These are phyloP conservation scores for Megamerina dolium DNA, from an alignment of 2,888 invertebrate species.

Conservation along the genomic window DNA sequence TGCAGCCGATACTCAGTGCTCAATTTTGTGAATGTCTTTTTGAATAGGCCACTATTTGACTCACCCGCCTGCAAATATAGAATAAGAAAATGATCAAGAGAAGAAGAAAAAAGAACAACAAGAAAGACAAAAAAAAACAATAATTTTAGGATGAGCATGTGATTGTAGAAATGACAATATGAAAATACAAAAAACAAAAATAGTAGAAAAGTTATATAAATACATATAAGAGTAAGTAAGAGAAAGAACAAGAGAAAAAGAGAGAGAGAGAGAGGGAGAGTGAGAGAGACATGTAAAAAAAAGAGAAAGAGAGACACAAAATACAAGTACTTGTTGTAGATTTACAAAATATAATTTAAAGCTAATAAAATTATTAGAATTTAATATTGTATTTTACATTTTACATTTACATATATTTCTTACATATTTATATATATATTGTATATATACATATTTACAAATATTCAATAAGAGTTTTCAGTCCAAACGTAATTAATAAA, in stretches of 20 bases:
- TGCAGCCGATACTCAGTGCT: constrained; percentile 85
- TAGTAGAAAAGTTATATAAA: too few species aligned
- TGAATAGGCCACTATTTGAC: constrained; percentile 64
- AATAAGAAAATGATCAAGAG: too few species aligned
- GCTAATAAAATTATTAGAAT: not conserved
- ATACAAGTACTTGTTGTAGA: constrained; percentile 42
- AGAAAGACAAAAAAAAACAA: constrained; percentile 19
- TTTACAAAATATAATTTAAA: not conserved
- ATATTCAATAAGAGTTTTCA: not conserved
- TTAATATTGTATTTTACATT: not conserved
- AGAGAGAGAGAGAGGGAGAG: constrained; percentile 12
- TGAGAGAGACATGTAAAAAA: constrained; percentile 25
- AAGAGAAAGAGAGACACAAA: constrained; percentile 35
- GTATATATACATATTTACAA: constrained; percentile 2
- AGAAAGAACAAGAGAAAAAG: constrained; percentile 8
- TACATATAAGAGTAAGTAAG: constrained; percentile 17
- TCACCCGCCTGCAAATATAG: constrained; percentile 56
- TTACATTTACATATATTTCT: not conserved
- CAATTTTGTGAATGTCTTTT: constrained; percentile 66
- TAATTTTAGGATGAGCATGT: too few species aligned
- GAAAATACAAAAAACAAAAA: too few species aligned
- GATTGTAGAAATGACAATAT: too few species aligned
- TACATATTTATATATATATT: not conserved
- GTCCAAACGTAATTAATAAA: too few species aligned
- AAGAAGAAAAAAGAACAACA: constrained; percentile 20